These are phyloP conservation scores for Parazoanthus atlanticus DNA, from an alignment of 92 coral and sea anemone species.

Conservation along the genomic window DNA sequence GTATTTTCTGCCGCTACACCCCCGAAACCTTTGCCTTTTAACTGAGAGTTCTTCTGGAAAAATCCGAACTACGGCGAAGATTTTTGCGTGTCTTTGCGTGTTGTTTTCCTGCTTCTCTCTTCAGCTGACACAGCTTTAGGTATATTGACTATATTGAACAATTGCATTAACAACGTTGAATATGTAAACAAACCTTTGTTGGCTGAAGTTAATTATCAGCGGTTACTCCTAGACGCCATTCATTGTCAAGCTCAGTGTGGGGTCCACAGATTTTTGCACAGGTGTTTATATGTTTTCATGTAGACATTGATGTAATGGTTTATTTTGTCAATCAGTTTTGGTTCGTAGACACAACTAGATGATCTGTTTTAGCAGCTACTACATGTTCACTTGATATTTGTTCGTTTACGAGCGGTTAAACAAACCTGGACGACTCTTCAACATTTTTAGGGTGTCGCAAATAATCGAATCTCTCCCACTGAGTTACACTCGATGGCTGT, in stretches of 20 bases:
- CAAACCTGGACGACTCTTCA: background rate
- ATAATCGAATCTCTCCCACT: background rate
- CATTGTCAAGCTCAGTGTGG: background rate
- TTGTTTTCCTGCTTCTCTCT: background rate
- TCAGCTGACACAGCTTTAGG: background rate
- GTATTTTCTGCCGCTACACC: too few species aligned
- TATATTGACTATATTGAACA: background rate
- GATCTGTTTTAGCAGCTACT: background rate
- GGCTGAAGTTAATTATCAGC: background rate
- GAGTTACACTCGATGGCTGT: background rate
- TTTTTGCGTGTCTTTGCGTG: background rate
- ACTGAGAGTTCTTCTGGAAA: background rate
- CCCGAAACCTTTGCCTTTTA: background rate
- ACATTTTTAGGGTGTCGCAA: background rate
- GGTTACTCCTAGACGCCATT: background rate
- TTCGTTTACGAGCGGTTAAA: background rate
- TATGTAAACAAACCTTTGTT: background rate
- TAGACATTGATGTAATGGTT: background rate
- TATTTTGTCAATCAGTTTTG: background rate
- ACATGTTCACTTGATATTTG: constrained; percentile 16
- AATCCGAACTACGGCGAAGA: background rate
- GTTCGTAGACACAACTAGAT: constrained; percentile 28
- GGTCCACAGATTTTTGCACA: background rate
- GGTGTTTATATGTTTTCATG: background rate
- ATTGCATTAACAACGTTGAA: background rate